Evolutionary conservation across 2,113 vertebrate species (phyloP).

Genomic region (Cardinalis cardinalis): DNA sequence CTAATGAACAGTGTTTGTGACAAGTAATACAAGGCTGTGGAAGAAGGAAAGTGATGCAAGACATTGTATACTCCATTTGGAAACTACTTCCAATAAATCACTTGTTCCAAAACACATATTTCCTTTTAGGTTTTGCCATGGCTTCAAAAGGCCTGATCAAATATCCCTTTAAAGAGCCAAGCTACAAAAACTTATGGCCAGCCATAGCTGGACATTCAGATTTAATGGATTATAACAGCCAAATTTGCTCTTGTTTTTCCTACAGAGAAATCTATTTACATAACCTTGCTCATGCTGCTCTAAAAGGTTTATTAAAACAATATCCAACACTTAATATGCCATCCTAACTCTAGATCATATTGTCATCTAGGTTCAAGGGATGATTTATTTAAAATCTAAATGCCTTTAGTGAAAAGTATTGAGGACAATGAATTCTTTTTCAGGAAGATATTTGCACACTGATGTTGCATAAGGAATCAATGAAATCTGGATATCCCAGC

Average conservation of each 20-base stretch:
- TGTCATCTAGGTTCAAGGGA: neutral
- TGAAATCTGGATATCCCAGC: neutral
- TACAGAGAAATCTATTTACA: neutral
- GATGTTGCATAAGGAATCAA: neutral
- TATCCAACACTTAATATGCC: neutral
- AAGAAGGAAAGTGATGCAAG: neutral
- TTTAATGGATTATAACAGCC: neutral
- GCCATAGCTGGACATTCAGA: neutral
- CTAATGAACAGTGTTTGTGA: neutral
- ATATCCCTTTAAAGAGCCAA: neutral
- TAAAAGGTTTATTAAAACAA: neutral
- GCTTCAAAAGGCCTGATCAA: neutral
- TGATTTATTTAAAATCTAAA: neutral
- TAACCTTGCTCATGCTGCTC: neutral
- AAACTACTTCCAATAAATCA: neutral
- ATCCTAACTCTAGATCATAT: neutral
- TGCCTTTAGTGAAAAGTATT: neutral
- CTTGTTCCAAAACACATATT: neutral
- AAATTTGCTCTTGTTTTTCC: neutral
- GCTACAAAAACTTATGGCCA: neutral
- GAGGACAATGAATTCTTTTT: neutral
- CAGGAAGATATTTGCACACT: neutral
- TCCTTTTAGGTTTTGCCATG: neutral
- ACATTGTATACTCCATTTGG: neutral
- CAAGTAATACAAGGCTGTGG: neutral